phyloP scores from a whole-genome alignment of 53 echinoderm and acorn worm genomes.

The Crossaster papposus region DNA sequence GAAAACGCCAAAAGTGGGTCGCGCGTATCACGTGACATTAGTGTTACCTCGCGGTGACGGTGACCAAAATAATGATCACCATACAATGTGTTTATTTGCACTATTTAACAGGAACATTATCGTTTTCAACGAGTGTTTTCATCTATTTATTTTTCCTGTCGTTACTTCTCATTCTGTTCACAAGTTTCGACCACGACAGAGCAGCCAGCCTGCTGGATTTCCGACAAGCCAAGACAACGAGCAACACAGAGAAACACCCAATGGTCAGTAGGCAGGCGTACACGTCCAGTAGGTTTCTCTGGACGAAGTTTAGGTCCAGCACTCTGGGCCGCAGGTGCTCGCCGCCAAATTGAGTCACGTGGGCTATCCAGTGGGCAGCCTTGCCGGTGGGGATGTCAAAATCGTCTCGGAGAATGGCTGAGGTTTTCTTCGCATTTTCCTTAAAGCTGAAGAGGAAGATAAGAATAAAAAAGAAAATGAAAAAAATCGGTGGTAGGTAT shows the following conservation, averaged over 20 bases:
- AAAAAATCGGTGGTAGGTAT: neutral
- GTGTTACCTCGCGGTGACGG: too few relatives aligned
- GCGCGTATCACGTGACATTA: too few relatives aligned
- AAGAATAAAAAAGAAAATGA: neutral
- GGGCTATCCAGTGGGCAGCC: slow-evolving; percentile 25
- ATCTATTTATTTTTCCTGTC: neutral
- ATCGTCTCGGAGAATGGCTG: neutral
- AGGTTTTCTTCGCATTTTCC: neutral
- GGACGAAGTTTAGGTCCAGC: neutral
- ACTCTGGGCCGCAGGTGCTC: neutral
- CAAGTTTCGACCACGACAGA: neutral
- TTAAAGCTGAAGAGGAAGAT: neutral
- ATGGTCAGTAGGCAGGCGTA: neutral
- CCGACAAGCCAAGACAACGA: neutral
- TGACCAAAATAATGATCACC: too few relatives aligned
- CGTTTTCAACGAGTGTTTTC: too few relatives aligned
- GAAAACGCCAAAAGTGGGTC: too few relatives aligned
- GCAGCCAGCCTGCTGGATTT: neutral
- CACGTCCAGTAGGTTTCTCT: slow-evolving; percentile 15
- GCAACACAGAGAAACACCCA: neutral
- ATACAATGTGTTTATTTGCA: too few relatives aligned
- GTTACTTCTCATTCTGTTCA: neutral
- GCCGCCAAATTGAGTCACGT: slow-evolving; percentile 21
- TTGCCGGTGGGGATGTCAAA: neutral
- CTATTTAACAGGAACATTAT: too few relatives aligned